Percentiles rank a stretch among this genome's conserved stretches.
Evolutionary conservation across 2,888 invertebrate species (phyloP).

Genomic region (Mimachlamys varia): DNA sequence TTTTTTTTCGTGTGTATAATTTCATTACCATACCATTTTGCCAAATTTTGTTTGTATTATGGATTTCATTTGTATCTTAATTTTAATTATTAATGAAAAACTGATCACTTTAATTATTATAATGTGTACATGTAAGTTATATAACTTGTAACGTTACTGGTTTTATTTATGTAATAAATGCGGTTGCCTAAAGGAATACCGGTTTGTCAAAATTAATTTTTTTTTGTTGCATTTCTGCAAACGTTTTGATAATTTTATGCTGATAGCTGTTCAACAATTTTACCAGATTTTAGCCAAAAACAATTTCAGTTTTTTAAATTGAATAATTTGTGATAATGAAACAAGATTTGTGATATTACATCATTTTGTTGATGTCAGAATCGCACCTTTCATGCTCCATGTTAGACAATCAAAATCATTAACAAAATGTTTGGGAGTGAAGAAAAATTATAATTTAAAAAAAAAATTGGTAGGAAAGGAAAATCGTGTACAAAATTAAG

Average conservation of each 20-base stretch:
- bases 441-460: not conserved
- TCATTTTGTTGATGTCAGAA: not conserved
- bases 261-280: not conserved
- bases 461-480: not conserved
- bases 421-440: not conserved
- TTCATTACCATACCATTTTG: slow-evolving; percentile 24
- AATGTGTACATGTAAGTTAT: not conserved
- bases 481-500: not conserved
- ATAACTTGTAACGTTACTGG: not conserved
- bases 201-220: not conserved
- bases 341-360: not conserved
- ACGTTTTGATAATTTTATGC: slow-evolving; percentile 1
- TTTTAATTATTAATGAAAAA: slow-evolving; percentile 18
- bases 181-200: not conserved
- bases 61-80: not conserved
- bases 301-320: not conserved
- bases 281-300: slow-evolving; percentile 34
- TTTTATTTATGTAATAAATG: slow-evolving; percentile 29
- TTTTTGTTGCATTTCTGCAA: not conserved
- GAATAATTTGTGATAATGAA: not conserved
- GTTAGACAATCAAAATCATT: not conserved
- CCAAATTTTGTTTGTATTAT: slow-evolving; percentile 1
- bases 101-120: not conserved
- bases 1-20: slow-evolving; percentile 16
- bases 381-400: not conserved